Evolutionary conservation across 2,113 vertebrate species (phyloP).

Genomic region (Cochlearius cochlearius): DNA sequence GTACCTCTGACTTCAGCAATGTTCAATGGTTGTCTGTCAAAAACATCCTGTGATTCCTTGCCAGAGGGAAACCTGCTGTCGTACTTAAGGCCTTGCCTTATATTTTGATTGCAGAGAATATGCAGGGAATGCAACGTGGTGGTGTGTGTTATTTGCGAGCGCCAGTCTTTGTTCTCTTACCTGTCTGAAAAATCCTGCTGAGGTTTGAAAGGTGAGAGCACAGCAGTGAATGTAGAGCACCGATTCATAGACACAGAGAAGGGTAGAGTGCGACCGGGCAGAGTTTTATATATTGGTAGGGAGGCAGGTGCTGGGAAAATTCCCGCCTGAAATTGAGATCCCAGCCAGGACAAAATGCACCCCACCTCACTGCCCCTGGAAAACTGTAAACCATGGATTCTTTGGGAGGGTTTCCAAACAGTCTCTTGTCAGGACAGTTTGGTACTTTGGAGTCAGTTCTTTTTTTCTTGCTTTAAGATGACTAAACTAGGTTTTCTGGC

Average conservation of each 20-base stretch:
- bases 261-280: not conserved
- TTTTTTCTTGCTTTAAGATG: not conserved
- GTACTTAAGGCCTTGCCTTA: not conserved
- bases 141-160: not conserved
- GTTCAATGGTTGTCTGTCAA: not conserved
- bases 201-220: not conserved
- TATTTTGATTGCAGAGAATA: not conserved
- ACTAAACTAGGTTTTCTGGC: not conserved
- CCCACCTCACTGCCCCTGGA: no score
- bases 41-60: not conserved
- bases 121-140: accelerated
- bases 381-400: not conserved
- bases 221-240: not conserved
- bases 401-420: not conserved
- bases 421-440: not conserved
- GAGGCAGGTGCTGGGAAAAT: not conserved
- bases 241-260: not conserved
- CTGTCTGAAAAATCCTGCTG: not conserved
- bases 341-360: not conserved
- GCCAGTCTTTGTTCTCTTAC: not conserved
- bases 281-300: not conserved
- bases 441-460: not conserved
- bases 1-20: not conserved
- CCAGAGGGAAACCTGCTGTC: not conserved
- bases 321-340: not conserved